A percentile compares a stretch with the other conserved stretches of the same genome.
phyloP scores from a whole-genome alignment of 2,888 invertebrate genomes.

The Folsomia manolachei region DNA sequence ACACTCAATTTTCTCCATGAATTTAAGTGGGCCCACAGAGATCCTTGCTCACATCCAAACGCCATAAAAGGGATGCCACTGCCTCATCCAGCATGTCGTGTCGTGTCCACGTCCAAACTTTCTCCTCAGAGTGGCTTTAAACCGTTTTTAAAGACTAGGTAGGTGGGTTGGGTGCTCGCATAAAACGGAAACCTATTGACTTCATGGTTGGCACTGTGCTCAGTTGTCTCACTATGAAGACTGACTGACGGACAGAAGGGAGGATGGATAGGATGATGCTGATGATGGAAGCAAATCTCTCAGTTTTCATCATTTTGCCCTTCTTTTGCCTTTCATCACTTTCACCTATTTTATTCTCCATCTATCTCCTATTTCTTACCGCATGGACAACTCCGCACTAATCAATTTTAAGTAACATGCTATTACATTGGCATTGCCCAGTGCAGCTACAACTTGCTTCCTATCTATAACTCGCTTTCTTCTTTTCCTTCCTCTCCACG shows the following conservation, averaged over 20 bases:
- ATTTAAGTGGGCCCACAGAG: conserved; percentile 5
- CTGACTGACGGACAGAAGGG: no score
- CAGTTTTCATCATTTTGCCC: conserved; percentile 2
- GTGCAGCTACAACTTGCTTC: no score
- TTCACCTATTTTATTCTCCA: conserved; percentile 21
- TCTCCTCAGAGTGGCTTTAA: conserved; percentile 4
- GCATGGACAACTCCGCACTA: conserved; percentile 9
- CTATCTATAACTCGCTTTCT: neutral
- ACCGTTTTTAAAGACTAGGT: neutral
- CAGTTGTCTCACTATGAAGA: neutral
- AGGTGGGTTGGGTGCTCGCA: neutral
- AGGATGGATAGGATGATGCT: neutral
- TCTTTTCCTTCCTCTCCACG: neutral
- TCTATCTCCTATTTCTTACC: conserved; percentile 3
- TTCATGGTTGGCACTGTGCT: neutral
- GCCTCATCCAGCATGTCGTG: neutral
- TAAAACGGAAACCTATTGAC: neutral
- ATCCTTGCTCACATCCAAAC: neutral
- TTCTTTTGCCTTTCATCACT: conserved; percentile 13
- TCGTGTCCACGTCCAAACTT: no score
- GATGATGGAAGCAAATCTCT: conserved; percentile 4
- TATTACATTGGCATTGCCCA: no score
- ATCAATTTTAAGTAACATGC: neutral
- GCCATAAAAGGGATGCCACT: neutral
- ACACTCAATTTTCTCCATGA: conserved; percentile 6